Conservation (phyloP, 2,797 vertebrate species). For the Miichthys miiuy region DNA sequence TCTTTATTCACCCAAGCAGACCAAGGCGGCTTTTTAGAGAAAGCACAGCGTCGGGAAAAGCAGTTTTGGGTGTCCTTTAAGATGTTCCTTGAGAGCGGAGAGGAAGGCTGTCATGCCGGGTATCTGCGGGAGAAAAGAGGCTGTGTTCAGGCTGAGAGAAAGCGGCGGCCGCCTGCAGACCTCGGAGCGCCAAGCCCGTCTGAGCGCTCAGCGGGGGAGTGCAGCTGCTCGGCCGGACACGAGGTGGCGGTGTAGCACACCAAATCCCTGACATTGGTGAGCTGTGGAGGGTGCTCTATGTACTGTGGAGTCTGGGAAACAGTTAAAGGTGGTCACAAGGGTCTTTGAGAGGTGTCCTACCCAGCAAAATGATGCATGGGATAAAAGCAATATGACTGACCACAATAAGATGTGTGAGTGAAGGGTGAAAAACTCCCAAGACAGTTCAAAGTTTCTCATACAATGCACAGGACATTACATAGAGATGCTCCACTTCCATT, state of each 20-base stretch:
- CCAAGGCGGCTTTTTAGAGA: slow-evolving; percentile 4
- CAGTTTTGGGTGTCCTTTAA: slow-evolving; percentile 34
- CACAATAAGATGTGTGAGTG: too few relatives aligned
- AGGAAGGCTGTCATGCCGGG: slow-evolving; percentile 31
- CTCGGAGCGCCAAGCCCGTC: slow-evolving; percentile 67
- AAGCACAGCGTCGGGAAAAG: slow-evolving; percentile 14
- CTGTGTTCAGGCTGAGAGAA: slow-evolving; percentile 36
- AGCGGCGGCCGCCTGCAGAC: slow-evolving; percentile 56
- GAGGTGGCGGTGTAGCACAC: slow-evolving; percentile 63
- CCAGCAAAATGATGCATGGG: too few relatives aligned
- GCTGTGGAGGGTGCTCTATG: not conserved
- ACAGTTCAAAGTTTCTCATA: too few relatives aligned
- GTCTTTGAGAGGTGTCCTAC: not conserved
- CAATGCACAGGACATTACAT: too few relatives aligned
- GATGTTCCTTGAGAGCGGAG: slow-evolving; percentile 53
- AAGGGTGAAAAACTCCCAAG: too few relatives aligned
- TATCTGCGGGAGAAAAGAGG: slow-evolving; percentile 23
- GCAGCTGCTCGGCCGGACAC: slow-evolving; percentile 57
- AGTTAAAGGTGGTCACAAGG: not conserved
- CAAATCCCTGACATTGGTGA: not conserved
- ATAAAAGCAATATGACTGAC: too few relatives aligned
- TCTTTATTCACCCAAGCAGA: slow-evolving; percentile 31
- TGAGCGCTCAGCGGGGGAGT: slow-evolving; percentile 58
- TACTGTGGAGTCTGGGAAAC: not conserved
- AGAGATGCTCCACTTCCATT: too few relatives aligned